Conservation (phyloP, 2,888 invertebrate species). For the Malthinus flaveolus region DNA sequence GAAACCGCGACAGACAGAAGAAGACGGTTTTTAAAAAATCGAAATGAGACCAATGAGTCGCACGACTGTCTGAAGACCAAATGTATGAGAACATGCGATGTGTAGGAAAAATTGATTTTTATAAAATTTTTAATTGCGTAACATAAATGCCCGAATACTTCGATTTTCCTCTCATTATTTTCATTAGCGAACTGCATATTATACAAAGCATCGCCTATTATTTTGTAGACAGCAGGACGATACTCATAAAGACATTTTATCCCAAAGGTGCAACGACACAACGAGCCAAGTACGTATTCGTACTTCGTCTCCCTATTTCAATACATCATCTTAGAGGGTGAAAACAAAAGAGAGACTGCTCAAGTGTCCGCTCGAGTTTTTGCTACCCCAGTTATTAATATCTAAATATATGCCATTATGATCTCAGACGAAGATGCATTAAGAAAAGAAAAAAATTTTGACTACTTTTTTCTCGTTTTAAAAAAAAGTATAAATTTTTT, state of each 20-base stretch:
- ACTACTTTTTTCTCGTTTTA: neutral
- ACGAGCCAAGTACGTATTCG: conserved; percentile 22
- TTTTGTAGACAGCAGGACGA: conserved; percentile 10
- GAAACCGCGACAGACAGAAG: too few relatives aligned
- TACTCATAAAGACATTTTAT: conserved; percentile 16
- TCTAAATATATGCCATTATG: conserved; percentile 36
- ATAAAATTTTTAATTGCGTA: too few relatives aligned
- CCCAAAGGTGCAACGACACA: conserved; percentile 22
- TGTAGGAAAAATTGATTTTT: too few relatives aligned
- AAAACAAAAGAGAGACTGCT: conserved; percentile 38
- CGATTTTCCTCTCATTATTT: neutral
- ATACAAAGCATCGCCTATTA: conserved; percentile 10
- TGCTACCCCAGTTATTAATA: conserved; percentile 35
- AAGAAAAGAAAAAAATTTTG: conserved; percentile 3
- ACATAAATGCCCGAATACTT: too few relatives aligned
- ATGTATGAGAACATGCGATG: too few relatives aligned
- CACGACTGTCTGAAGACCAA: too few relatives aligned
- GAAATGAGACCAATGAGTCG: too few relatives aligned
- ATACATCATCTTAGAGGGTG: conserved; percentile 36
- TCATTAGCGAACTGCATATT: conserved; percentile 6
- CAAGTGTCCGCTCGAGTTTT: conserved; percentile 32
- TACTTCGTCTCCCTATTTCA: conserved; percentile 30
- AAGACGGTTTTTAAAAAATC: too few relatives aligned
- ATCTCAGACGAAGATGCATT: conserved; percentile 13
- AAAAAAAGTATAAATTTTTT: neutral